Base-by-base conservation (phyloP, 2,113 vertebrate species). In the Eclectus roratus region DNA sequence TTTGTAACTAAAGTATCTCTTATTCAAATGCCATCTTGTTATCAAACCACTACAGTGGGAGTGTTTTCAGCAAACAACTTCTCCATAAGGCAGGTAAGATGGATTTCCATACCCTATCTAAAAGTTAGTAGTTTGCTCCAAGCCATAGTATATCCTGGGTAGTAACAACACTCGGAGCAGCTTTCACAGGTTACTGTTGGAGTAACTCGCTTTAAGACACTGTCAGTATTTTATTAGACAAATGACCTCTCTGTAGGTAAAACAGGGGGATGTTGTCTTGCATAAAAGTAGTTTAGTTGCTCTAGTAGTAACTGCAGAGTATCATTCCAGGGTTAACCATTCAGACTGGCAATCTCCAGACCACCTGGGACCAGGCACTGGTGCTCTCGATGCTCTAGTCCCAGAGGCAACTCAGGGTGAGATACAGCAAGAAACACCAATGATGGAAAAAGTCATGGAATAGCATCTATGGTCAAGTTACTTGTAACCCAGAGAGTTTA, bases 81-180 rank as follows among this genome's bases (percentile, higher is more conserved):
- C 63, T 52, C n/a, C 1, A 4, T 27, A 23, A 29, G 55, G 58
- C 70, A 61, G 56, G 66, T 58, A 50, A 56, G 14, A 17, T 29
- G 55, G 23, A 52, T 78, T 93, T 89, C 20, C 65, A 12, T 14
- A 4, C 2, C 24, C 24, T 23, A 6, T 13, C 49, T 20, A 2
- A 18, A 53, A 52, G 44, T 13, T 11, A 41, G 52, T 1, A 31
- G 15, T 33, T 82, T 73, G 55, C 53, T 53, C 44, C 41, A 12
- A 3, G 61, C 17, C 1, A 0, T 8, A 13, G n/a, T 3, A 1
- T 24, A 25, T 50, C 39, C 74, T 7, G 66, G 9, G 56, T 17
- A 12, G n/a, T 13, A 47, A 17, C 41, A 29, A 13, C 3, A 3
- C 23, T 9, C 23, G 31, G 61, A 73, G 74, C 61, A 50, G 21